These are phyloP conservation scores for Microctenopoma steveboyesi DNA, from an alignment of 2,797 vertebrate genomes.

Conservation along the genomic window DNA sequence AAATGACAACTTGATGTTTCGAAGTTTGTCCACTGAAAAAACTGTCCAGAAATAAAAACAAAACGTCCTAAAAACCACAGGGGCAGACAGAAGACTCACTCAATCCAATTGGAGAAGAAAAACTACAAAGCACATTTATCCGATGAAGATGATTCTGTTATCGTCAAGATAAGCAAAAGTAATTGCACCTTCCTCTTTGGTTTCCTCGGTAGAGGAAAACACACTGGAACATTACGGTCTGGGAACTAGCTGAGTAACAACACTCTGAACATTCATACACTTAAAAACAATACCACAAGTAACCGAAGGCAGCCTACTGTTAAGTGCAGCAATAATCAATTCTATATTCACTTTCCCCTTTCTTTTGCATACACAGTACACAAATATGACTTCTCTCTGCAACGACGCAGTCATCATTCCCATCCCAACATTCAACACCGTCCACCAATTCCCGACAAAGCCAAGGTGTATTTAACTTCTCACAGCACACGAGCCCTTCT, in stretches of 20 bases:
- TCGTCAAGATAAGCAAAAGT: neutral
- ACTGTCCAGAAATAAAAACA: constrained; percentile 5
- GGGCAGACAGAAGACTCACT: constrained; percentile 7
- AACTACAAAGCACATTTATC: neutral
- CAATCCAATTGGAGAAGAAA: neutral
- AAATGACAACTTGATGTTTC: constrained; percentile 1
- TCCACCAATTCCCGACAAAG: constrained; percentile 18
- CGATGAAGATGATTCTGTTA: neutral
- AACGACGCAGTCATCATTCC: constrained; percentile 31
- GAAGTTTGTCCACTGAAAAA: constrained; percentile 16
- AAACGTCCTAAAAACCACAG: constrained; percentile 27
- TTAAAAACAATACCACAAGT: constrained; percentile 10
- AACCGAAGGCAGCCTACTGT: neutral
- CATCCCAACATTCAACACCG: constrained; percentile 12
- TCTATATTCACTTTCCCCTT: constrained; percentile 21
- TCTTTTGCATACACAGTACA: constrained; percentile 81
- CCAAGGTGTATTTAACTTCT: constrained; percentile 12
- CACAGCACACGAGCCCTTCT: neutral
- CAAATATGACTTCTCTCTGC: constrained; percentile 60
- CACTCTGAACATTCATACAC: neutral
- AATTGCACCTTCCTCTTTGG: neutral
- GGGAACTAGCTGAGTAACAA: neutral
- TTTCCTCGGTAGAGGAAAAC: neutral
- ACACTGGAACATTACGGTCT: constrained; percentile 3
- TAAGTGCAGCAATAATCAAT: constrained; percentile 47